A percentile compares a stretch with the other conserved stretches of the same genome.
These are phyloP conservation scores for Ophiodon elongatus DNA, from an alignment of 2,113 vertebrate species.

Conservation along the genomic window DNA sequence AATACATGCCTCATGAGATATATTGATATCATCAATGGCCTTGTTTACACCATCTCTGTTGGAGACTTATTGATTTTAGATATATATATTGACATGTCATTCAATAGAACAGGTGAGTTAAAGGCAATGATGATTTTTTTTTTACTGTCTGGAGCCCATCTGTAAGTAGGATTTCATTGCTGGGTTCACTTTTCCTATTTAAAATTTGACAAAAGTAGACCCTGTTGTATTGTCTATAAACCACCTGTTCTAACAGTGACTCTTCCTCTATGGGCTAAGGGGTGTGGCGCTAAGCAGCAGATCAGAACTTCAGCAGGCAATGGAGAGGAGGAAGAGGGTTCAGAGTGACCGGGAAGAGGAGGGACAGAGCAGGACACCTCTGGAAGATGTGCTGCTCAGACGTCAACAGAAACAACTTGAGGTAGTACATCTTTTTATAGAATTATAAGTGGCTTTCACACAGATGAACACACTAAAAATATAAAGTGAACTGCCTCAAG, in stretches of 20 bases:
- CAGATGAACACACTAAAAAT: not conserved
- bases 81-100: not conserved
- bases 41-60: too few relatives aligned
- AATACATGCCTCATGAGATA: too few relatives aligned
- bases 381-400: conserved; percentile 77
- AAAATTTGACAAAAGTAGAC: not conserved
- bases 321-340: conserved; percentile 80
- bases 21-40: not conserved
- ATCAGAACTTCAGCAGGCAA: conserved; percentile 80
- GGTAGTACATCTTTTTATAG: conserved; percentile 49
- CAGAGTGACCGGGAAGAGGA: conserved; percentile 74
- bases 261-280: conserved; percentile 42
- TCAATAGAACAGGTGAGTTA: too few relatives aligned
- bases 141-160: not conserved
- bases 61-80: not conserved
- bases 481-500: not conserved
- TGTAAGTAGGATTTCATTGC: not conserved
- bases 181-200: not conserved
- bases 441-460: not conserved
- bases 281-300: conserved; percentile 79
- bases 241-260: not conserved
- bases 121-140: too few relatives aligned
- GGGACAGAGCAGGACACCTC: conserved; percentile 68
- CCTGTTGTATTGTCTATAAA: not conserved
- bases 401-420: conserved; percentile 79